Evolutionary conservation across 2,888 invertebrate genomes (phyloP).

Genomic region (Lagria hirta): DNA sequence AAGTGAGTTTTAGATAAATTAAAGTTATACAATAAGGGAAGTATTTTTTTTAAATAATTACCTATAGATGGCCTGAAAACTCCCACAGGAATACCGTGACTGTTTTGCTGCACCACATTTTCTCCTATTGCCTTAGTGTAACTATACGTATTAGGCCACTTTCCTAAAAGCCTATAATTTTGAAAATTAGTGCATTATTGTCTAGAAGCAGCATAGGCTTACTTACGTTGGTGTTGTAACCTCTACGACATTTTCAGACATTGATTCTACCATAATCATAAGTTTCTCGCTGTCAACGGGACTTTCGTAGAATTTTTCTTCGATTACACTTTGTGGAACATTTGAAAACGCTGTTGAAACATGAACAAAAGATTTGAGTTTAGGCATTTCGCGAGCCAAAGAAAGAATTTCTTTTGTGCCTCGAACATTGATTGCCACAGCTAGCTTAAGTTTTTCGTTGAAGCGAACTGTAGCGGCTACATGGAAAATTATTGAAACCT

Average conservation of each 20-base stretch:
- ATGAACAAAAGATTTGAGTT: slow-evolving; percentile 61
- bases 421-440: slow-evolving; percentile 73
- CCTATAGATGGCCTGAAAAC: slow-evolving; percentile 85
- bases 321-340: slow-evolving; percentile 52
- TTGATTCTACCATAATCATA: slow-evolving; percentile 55
- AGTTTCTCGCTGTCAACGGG: slow-evolving; percentile 58
- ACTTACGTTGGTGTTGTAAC: slow-evolving; percentile 62
- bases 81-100: slow-evolving; percentile 73
- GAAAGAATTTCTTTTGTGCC: slow-evolving; percentile 67
- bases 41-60: too few species aligned
- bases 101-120: slow-evolving; percentile 67
- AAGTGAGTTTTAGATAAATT: too few species aligned
- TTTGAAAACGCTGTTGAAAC: slow-evolving; percentile 64
- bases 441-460: slow-evolving; percentile 72
- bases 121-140: slow-evolving; percentile 91
- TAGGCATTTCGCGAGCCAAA: slow-evolving; percentile 66
- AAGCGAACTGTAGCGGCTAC: slow-evolving; percentile 65
- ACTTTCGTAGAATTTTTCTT: slow-evolving; percentile 60
- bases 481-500: slow-evolving; percentile 59
- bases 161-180: slow-evolving; percentile 62
- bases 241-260: slow-evolving; percentile 58
- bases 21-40: neutral
- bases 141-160: slow-evolving; percentile 88
- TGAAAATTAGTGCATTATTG: neutral
- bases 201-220: neutral